Evolutionary conservation across 1,140 invertebrate genomes (phyloP), one percentile per base, ranked within the genome.

Genomic region (Muscidifurax raptorellus): DNA sequence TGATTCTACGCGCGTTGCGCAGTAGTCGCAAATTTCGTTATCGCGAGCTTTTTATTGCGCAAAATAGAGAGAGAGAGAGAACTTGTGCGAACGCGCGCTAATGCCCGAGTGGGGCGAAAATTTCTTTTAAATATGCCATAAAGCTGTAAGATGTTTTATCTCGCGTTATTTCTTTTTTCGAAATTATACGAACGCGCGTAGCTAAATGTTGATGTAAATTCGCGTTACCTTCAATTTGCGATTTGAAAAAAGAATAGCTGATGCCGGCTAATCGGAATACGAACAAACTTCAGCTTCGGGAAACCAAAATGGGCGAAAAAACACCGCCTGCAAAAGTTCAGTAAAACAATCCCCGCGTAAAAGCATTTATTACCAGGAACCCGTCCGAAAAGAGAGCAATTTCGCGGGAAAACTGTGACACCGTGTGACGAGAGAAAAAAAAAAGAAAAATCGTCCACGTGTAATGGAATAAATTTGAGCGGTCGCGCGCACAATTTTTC

Each of bases 81-180:
- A 47, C 18, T 59, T 59, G 52, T n/a, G n/a, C n/a, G n/a, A n/a
- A n/a, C 52, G 15, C 4, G 52, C 52, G 52, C 15, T 59, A 59
- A 59, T 59, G 52, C 52, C 22, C 52, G 52, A 59, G 52, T 59
- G 3, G 52, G n/a, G 52, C 18, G 52, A 59, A 22, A 59, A 59
- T 59, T 59, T n/a, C 52, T 59, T 59, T 59, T 59, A 59, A 59
- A 59, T n/a, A n/a, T n/a, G 52, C 52, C n/a, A n/a, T n/a, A n/a
- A n/a, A 7, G 52, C 52, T 59, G 22, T 22, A 59, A 59, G 52
- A 59, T n/a, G n/a, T 59, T 59, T 22, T n/a, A 7, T 59, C 22
- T 52, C 2, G 2, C 47, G 18, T 2, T 3, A 18, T 22, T 59
- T 59, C 10, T 59, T 59, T 22, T n/a, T 18, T 18, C 22, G 2